phyloP scores from a whole-genome alignment of 2,113 vertebrate species.

The Aplodontia rufa region DNA sequence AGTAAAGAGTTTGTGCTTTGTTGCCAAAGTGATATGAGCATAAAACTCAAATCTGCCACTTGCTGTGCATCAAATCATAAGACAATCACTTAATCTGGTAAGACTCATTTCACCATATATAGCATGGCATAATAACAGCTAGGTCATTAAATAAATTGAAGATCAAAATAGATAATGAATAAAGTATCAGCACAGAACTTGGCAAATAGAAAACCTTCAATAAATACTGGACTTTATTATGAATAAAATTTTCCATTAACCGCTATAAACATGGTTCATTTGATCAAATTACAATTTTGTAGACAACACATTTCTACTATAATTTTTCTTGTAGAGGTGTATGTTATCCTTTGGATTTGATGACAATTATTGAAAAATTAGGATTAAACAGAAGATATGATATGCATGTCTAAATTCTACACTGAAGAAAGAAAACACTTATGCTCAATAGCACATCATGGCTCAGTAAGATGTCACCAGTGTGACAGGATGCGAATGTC shows the following conservation, averaged over 20 bases:
- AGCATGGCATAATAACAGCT: neutral
- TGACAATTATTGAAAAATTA: slow-evolving; percentile 45
- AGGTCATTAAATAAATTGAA: neutral
- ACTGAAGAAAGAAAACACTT: slow-evolving; percentile 17
- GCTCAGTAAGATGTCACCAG: slow-evolving; percentile 28
- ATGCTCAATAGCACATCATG: neutral
- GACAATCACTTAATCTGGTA: neutral
- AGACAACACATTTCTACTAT: neutral
- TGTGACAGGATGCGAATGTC: slow-evolving; percentile 41
- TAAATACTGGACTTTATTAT: neutral
- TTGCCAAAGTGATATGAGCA: neutral
- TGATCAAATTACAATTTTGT: neutral
- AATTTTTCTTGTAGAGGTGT: neutral
- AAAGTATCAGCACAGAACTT: neutral
- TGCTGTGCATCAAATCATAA: neutral
- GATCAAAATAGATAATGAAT: slow-evolving; percentile 17
- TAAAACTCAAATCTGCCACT: neutral
- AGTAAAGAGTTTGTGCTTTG: neutral
- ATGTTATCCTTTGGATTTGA: neutral
- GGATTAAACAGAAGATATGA: slow-evolving; percentile 3
- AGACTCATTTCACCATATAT: neutral
- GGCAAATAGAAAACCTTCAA: neutral
- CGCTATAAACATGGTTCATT: neutral
- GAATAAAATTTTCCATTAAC: neutral
- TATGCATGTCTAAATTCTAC: neutral